Conservation (phyloP, 2,888 invertebrate species). For the Epicampocera succincta region DNA sequence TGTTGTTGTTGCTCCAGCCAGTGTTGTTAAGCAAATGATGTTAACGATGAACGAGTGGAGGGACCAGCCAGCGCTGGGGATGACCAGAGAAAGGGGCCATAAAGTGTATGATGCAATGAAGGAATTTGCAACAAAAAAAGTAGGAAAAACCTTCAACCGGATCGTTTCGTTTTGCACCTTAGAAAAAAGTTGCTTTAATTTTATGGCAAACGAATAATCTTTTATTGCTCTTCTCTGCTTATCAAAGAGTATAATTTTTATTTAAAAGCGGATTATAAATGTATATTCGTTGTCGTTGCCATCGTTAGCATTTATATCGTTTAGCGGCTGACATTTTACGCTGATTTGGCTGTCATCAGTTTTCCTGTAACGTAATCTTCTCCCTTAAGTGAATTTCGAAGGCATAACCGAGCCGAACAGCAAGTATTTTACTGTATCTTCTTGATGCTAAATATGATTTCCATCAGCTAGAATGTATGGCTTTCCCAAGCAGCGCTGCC, state of each 20-base stretch:
- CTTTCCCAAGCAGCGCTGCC: too few species aligned
- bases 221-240: too few species aligned
- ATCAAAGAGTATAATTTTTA: too few species aligned
- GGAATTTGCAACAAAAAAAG: too few species aligned
- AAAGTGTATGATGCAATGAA: not conserved
- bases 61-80: not conserved
- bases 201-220: too few species aligned
- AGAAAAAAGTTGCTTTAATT: too few species aligned
- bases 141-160: too few species aligned
- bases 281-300: not conserved
- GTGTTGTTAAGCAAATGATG: constrained; percentile 9
- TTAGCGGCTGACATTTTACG: not conserved
- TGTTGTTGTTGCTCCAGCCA: constrained; percentile 1
- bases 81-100: not conserved
- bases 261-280: too few species aligned
- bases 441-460: too few species aligned
- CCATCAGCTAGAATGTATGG: too few species aligned
- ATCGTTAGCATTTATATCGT: not conserved
- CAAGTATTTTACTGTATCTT: not conserved
- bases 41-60: not conserved
- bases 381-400: not conserved
- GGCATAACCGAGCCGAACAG: constrained; percentile 7
- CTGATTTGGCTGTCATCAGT: constrained; percentile 3
- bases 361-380: not conserved
- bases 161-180: too few species aligned